A percentile compares a stretch with the other conserved stretches of the same genome.
These are phyloP conservation scores for Polypedilum vanderplanki DNA, from an alignment of 1,140 invertebrate genomes.

Conservation along the genomic window DNA sequence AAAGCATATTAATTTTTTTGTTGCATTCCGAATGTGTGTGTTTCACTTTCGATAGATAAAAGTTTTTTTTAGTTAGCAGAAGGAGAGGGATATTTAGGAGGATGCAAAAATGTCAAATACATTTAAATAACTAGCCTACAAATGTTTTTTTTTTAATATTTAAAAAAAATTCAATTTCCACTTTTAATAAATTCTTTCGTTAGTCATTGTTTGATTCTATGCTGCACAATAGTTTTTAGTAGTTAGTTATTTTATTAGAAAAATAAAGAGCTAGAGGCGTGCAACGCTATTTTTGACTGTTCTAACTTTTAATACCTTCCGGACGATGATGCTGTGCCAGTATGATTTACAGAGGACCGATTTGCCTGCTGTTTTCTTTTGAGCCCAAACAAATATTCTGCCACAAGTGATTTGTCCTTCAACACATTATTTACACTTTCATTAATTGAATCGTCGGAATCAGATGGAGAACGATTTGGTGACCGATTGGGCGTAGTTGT, in stretches of 20 bases:
- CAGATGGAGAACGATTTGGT: slow-evolving; percentile 10
- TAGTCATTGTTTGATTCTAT: not conserved
- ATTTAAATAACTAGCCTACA: not conserved
- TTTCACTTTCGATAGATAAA: not conserved
- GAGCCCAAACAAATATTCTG: slow-evolving; percentile 21
- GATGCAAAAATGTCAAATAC: not conserved
- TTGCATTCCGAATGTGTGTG: not conserved
- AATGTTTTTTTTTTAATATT: no score
- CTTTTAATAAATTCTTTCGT: not conserved
- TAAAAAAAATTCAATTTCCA: no score
- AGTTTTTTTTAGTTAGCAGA: not conserved
- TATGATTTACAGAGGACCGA: not conserved
- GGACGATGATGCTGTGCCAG: not conserved
- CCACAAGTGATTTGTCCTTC: not conserved
- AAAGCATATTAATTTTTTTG: not conserved
- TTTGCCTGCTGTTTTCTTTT: slow-evolving; percentile 7
- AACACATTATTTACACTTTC: slow-evolving; percentile 8
- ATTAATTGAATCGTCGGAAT: slow-evolving; percentile 4
- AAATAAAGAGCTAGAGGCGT: no score
- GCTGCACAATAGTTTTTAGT: slow-evolving; percentile 20
- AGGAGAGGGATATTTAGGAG: not conserved
- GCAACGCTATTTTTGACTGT: no score
- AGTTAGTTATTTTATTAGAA: not conserved
- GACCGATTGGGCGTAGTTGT: slow-evolving; percentile 2
- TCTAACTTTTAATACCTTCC: slow-evolving; percentile 22